Evolutionary conservation across 1,140 invertebrate genomes (phyloP), one percentile per base, ranked within the genome.

Genomic region (Penaeus japonicus): DNA sequence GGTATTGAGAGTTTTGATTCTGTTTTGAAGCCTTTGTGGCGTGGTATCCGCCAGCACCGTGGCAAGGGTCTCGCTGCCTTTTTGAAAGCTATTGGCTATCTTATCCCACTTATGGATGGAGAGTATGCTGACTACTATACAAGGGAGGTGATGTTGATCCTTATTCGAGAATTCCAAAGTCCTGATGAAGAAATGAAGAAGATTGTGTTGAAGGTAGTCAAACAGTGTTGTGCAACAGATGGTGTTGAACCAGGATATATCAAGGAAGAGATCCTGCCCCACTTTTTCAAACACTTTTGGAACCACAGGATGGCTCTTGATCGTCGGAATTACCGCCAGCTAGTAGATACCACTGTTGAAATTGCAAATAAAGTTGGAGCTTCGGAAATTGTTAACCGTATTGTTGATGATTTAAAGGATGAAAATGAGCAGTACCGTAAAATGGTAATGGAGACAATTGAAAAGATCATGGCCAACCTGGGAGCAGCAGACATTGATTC

Each of bases 121-220:
- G 99, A 99, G 93, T 99, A 99, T 92, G 99, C 99, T 2, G 99
- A 99, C 93, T 99, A 99, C 93, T 99, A 99, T 92, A 99, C 99
- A 22, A 95, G 98, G 90, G 99, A 99, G 96, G 99, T 99, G 91
- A 99, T 99, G 99, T 94, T 99, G 92, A 99, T 99, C 93, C 94
- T 99, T 12, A 99, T 99, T 92, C 95, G 99, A 93, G 99, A 99
- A 93, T 99, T 99, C 92, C 98, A 99, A 92, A 99, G 98, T 75
- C 99, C 99, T 3, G 99, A 99, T 93, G 99, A 99, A 93, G 99
- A 99, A 95, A 99, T 99, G 99, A 99, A 99, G 92, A 99, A 99
- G 92, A 99, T 99, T 94, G 99, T 99, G 1, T 94, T 99, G 59
- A 99, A 99, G 94, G 97, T 99, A 89, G 99, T 99, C n/a, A 99